Base-by-base conservation (phyloP, 2,113 vertebrate species). In the Syngnathoides biaculeatus region DNA sequence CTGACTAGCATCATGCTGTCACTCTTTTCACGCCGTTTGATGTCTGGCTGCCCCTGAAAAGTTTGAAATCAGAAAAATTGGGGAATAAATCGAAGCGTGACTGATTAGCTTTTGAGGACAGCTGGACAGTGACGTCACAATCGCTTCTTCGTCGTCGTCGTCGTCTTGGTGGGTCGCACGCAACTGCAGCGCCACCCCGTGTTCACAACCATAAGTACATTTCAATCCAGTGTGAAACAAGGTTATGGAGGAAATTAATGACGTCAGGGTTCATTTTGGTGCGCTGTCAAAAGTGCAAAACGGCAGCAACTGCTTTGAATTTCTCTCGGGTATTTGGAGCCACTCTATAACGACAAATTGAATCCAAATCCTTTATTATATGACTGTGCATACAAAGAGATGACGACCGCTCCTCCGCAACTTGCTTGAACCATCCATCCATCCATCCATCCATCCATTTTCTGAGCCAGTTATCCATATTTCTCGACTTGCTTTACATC, bases 1-100 rank as follows among this genome's bases (percentile, higher is more conserved):
- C 77, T 80, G 7, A 80, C 11, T 0, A 47, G 2, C 40, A 14
- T n/a, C 83, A 87, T 87, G n/a, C 12, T 64, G 5, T 43, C 0
- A 5, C 22, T n/a, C n/a, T n/a, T 26, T 20, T 30, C 30, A 13
- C 63, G 4, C 19, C 7, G 20, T 39, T 14, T 22, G 24, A 3
- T 4, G 3, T 43, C 7, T 8, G n/a, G 3, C 5, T 62, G 6
- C 38, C n/a, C 40, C 1, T 13, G 14, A 62, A 61, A 57, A 2
- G 26, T 4, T 13, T 6, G 4, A 4, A 17, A 17, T 19, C 0
- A 48, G 17, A 35, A 35, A 35, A 35, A 2, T 3, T 5, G 6
- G 6, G 4, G 6, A 2, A 50, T 10, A 22, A 42, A 22, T 0
- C 20, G 48, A 10, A 22, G 20, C 20, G 2, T 15, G 45, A 47